Evolutionary conservation across 2,113 vertebrate genomes (phyloP), one percentile per base, ranked within the genome.

Genomic region (Rutilus rutilus): DNA sequence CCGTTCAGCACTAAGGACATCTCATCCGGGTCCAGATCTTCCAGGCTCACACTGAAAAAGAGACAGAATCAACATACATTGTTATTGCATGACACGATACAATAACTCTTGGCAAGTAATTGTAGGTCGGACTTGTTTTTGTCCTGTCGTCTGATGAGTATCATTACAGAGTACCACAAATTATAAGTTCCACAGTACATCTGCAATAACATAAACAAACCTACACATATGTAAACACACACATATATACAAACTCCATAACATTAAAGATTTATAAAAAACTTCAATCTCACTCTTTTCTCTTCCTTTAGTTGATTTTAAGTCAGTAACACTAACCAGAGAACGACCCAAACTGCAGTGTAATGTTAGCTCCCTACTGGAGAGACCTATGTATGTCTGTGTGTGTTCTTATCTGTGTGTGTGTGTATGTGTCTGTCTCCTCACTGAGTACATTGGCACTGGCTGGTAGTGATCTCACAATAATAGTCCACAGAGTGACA

Each of bases 11-110:
- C 83, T 79, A 85, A 78, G n/a, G 85, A 86, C 87, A 92, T 87
- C 87, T 90, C 91, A 67, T 88, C 90, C 19, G 82, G 75, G 75
- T 91, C 88, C 82, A 92, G 85, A 73, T 90, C 87, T 54, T 91
- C 90, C 81, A 92, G 69, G 83, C 91, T 92, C n/a, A 91, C 89
- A 89, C 91, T 92, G 86, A 23, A 39, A 78, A 60, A 33, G 59
- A 25, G 19, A 50, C 25, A 86, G 6, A 80, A 69, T 57, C 6
- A 33, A 25, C n/a, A 62, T 27, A 60, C 54, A 75, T 75, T 84
- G 50, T 42, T 75, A 25, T 59, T 83, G 47, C 65, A 57, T 25
- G 7, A 45, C 36, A 76, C 30, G 10, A 76, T 9, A 45, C 57
- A 45, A 23, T 14, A 76, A 62, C 54, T 57, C 54, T 23, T 9